These are phyloP conservation scores for Perca flavescens DNA, from an alignment of 2,113 vertebrate species.

Conservation along the genomic window DNA sequence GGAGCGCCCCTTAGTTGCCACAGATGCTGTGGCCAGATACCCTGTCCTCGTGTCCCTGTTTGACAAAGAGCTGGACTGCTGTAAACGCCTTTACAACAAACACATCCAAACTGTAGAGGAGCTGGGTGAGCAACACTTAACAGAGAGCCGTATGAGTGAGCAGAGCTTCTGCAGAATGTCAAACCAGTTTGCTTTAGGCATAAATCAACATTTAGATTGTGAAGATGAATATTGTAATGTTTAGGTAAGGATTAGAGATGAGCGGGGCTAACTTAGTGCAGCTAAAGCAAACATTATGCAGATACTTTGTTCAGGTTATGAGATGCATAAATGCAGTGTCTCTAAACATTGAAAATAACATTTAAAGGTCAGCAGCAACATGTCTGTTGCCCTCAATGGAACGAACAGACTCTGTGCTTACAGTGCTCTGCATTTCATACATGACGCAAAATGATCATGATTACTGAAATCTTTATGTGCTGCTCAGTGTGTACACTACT, in stretches of 20 bases:
- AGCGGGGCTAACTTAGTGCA: background rate
- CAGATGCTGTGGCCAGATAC: constrained; percentile 80
- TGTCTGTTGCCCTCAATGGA: too few relatives aligned
- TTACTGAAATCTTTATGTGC: too few relatives aligned
- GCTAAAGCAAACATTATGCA: background rate
- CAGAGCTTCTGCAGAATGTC: background rate
- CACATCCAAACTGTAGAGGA: constrained; percentile 80
- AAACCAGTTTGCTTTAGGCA: background rate
- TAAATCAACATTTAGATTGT: background rate
- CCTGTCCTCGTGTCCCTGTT: constrained; percentile 86
- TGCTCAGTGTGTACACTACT: too few relatives aligned
- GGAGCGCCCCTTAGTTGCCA: constrained; percentile 87
- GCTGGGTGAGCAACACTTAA: constrained; percentile 79
- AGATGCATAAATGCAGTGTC: too few relatives aligned
- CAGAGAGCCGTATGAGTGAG: background rate
- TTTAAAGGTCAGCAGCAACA: too few relatives aligned
- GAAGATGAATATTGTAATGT: background rate
- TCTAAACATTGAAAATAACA: too few relatives aligned
- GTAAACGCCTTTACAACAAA: constrained; percentile 84
- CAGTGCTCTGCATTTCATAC: too few relatives aligned
- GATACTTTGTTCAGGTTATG: too few relatives aligned
- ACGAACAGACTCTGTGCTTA: too few relatives aligned
- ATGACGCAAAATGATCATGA: too few relatives aligned
- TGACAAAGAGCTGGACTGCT: constrained; percentile 86
- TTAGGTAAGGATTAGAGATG: background rate